Percentiles rank a stretch among this genome's conserved stretches.
Evolutionary conservation across 1,140 invertebrate species (phyloP).

Genomic region (Capitella teleta): DNA sequence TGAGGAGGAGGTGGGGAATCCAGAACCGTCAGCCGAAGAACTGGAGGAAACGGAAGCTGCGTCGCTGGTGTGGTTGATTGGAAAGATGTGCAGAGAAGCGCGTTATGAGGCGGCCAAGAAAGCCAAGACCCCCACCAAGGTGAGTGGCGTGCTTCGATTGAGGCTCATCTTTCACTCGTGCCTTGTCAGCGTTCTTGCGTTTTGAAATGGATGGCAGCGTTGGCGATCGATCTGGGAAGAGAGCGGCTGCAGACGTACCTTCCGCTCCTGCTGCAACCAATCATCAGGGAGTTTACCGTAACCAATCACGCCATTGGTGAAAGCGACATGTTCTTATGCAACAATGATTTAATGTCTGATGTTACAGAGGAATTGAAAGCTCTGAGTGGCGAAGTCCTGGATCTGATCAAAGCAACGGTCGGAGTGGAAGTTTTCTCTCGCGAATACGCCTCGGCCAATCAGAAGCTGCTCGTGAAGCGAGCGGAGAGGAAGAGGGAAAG

Average conservation of each 20-base stretch:
- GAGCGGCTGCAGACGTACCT: slow-evolving; percentile 47
- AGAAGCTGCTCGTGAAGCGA: slow-evolving; percentile 50
- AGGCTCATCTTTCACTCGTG: neutral
- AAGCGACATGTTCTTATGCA: neutral
- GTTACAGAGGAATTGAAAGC: slow-evolving; percentile 22
- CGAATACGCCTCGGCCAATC: slow-evolving; percentile 47
- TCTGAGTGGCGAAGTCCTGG: slow-evolving; percentile 54
- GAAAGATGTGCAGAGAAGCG: slow-evolving; percentile 55
- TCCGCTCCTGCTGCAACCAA: slow-evolving; percentile 50
- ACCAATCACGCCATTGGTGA: neutral
- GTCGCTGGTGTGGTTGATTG: slow-evolving; percentile 53
- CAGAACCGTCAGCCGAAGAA: neutral
- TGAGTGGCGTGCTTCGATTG: slow-evolving; percentile 20
- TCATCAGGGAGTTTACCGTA: slow-evolving; percentile 53
- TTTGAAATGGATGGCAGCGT: slow-evolving; percentile 62
- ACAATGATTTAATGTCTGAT: neutral
- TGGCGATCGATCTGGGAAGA: slow-evolving; percentile 49
- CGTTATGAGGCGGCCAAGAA: slow-evolving; percentile 58
- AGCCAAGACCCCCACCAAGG: slow-evolving; percentile 43
- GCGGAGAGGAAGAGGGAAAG: slow-evolving; percentile 55
- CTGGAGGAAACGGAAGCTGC: slow-evolving; percentile 9
- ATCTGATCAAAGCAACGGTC: slow-evolving; percentile 54
- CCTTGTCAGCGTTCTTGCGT: slow-evolving; percentile 51
- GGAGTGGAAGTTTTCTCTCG: slow-evolving; percentile 54
- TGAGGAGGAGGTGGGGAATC: slow-evolving; percentile 12